phyloP scores from a whole-genome alignment of 2,113 vertebrate species.

The Epinephelus lanceolatus region DNA sequence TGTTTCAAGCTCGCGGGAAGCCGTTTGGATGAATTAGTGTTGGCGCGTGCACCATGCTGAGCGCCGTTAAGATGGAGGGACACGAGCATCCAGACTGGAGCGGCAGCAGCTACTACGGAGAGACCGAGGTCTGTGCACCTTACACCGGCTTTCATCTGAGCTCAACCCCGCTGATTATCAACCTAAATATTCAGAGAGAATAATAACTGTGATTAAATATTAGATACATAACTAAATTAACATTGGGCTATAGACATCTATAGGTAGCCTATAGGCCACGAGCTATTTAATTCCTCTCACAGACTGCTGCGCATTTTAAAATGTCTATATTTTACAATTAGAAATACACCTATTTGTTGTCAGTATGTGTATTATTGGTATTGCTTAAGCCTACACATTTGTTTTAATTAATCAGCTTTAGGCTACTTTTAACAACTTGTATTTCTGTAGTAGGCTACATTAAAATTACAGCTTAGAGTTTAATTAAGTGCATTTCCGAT shows the following conservation, averaged over 20 bases:
- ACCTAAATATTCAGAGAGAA: slow-evolving; percentile 77
- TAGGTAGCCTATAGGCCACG: too few relatives aligned
- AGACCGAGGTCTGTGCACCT: slow-evolving; percentile 87
- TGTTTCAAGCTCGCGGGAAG: background rate
- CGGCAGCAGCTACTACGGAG: slow-evolving; percentile 90
- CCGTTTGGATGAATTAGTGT: slow-evolving; percentile 14
- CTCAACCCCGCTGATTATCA: background rate
- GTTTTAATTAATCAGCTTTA: background rate
- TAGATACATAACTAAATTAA: too few relatives aligned
- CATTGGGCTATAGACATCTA: too few relatives aligned
- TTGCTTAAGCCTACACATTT: background rate
- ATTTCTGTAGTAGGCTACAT: background rate
- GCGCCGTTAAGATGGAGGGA: slow-evolving; percentile 96
- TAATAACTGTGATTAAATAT: slow-evolving; percentile 70
- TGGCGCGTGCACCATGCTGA: slow-evolving; percentile 88
- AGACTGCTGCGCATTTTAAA: too few relatives aligned
- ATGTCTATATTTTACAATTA: too few relatives aligned
- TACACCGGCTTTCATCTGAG: slow-evolving; percentile 70
- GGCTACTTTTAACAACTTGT: background rate
- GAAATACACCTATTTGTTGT: background rate
- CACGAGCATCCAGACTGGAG: slow-evolving; percentile 94
- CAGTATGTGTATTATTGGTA: background rate
- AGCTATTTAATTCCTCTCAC: too few relatives aligned
- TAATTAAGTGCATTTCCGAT: background rate
- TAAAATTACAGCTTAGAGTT: background rate